These are phyloP conservation scores for Hestina assimilis DNA, from an alignment of 1,140 invertebrate species.

Conservation along the genomic window DNA sequence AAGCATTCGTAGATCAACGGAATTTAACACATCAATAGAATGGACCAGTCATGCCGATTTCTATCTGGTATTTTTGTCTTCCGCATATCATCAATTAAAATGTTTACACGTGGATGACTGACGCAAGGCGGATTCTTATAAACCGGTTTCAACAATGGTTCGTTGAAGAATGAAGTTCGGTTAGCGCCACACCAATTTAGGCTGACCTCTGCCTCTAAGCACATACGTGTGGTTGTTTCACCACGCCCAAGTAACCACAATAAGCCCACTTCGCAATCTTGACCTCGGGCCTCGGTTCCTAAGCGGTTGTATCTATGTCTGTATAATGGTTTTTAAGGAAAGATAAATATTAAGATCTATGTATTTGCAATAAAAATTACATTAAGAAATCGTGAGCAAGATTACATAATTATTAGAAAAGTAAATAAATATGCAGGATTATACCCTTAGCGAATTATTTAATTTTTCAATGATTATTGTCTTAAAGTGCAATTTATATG, in stretches of 20 bases:
- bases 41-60: slow-evolving; percentile 45
- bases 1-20: slow-evolving; percentile 3
- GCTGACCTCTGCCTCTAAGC: slow-evolving; percentile 34
- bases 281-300: slow-evolving; percentile 2
- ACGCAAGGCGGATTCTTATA: slow-evolving; percentile 61
- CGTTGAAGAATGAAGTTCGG: slow-evolving; percentile 52
- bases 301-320: not conserved
- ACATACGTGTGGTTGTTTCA: slow-evolving; percentile 16
- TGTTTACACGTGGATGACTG: slow-evolving; percentile 71
- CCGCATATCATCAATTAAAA: slow-evolving; percentile 76
- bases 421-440: too few species aligned
- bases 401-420: too few species aligned
- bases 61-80: slow-evolving; percentile 63
- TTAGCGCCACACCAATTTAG: slow-evolving; percentile 57
- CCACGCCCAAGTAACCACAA: slow-evolving; percentile 18
- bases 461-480: too few species aligned
- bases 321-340: not conserved
- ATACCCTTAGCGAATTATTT: too few species aligned
- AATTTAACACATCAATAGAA: slow-evolving; percentile 33
- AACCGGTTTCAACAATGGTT: slow-evolving; percentile 64
- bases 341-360: not conserved
- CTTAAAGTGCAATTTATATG: too few species aligned
- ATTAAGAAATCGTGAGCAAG: too few species aligned
- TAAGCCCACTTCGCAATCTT: slow-evolving; percentile 2
- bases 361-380: too few species aligned